Percentiles rank a stretch among this genome's conserved stretches.
phyloP scores from a whole-genome alignment of 2,113 vertebrate species.

The Mus spicilegus region DNA sequence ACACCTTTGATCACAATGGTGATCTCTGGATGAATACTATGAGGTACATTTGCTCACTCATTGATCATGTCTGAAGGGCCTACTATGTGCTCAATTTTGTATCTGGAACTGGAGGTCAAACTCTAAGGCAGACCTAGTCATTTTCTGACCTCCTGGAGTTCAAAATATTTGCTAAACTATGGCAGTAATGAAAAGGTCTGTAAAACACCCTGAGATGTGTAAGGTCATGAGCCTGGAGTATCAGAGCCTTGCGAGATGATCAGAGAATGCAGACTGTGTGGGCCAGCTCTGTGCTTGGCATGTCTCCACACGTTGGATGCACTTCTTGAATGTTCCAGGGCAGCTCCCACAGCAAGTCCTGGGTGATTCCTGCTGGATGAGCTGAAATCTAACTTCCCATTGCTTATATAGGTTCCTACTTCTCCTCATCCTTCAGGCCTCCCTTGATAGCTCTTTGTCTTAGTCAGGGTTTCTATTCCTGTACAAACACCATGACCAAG shows the following conservation, averaged over 20 bases:
- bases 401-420: accelerated
- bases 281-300: accelerated
- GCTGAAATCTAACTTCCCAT: accelerated
- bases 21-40: accelerated
- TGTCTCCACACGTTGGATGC: accelerated
- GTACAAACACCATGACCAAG: too few species aligned
- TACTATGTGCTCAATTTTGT: background rate
- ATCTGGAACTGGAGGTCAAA: background rate
- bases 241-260: accelerated
- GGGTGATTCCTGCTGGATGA: background rate
- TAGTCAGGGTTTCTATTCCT: too few species aligned
- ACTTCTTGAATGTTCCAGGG: accelerated
- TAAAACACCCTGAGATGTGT: accelerated
- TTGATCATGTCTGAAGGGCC: too few species aligned
- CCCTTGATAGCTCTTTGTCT: background rate
- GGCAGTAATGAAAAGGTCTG: too few species aligned
- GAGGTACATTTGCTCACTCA: background rate
- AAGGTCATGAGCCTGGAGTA: accelerated
- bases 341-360: background rate
- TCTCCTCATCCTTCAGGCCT: background rate
- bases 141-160: background rate
- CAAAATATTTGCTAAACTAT: background rate
- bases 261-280: accelerated
- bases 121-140: background rate
- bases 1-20: too few species aligned